Evolutionary conservation across 1,140 invertebrate species (phyloP).

Genomic region (Drosophila bocki): DNA sequence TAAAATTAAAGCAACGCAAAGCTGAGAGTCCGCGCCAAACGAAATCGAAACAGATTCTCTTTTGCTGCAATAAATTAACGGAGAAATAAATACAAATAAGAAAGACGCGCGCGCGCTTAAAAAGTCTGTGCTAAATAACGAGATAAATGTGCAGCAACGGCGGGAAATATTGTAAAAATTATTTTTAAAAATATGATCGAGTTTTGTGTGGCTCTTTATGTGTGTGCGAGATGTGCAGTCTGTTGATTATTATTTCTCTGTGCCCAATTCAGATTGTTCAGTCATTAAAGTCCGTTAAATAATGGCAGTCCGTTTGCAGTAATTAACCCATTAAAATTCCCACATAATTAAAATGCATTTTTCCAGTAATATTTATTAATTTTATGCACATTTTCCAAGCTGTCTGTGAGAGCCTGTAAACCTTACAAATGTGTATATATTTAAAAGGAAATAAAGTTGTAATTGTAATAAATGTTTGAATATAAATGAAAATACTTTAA

Average conservation of each 20-base stretch:
- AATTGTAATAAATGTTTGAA: background rate
- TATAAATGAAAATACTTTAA: background rate
- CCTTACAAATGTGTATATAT: background rate
- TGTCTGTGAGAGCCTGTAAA: constrained; percentile 1
- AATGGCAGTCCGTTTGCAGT: constrained; percentile 5
- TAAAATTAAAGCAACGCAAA: constrained; percentile 5
- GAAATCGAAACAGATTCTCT: constrained; percentile 58
- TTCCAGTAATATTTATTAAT: background rate
- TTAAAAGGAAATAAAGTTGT: background rate
- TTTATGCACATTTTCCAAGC: background rate
- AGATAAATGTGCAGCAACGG: constrained; percentile 43
- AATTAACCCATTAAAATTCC: constrained; percentile 23
- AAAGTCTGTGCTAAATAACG: constrained; percentile 43
- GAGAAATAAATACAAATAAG: constrained; percentile 23
- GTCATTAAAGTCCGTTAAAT: constrained; percentile 20
- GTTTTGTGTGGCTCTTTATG: constrained; percentile 20
- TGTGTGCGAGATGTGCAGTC: constrained; percentile 10
- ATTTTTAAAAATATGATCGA: constrained; percentile 30
- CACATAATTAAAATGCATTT: constrained; percentile 3
- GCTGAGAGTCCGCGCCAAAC: constrained; percentile 48
- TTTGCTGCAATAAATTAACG: constrained; percentile 24
- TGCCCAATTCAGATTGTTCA: constrained; percentile 29
- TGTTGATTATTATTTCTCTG: constrained; percentile 40
- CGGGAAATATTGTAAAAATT: constrained; percentile 43
- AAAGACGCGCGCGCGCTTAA: constrained; percentile 49